These are phyloP conservation scores for Lepilemur septentrionalis DNA, from an alignment of 2,797 vertebrate species.

Conservation along the genomic window DNA sequence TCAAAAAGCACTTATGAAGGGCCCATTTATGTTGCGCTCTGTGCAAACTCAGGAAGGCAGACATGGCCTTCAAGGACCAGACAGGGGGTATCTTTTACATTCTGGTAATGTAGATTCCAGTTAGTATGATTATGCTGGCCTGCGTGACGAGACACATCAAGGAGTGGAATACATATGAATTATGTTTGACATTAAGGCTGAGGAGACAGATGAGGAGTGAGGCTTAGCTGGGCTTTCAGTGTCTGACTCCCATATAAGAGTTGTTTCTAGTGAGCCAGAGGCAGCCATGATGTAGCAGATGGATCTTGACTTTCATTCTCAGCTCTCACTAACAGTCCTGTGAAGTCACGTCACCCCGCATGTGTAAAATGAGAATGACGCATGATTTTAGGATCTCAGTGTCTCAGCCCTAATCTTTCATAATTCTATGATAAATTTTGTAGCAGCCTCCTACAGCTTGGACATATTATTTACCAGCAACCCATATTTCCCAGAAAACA, in stretches of 20 bases:
- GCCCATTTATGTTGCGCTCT: neutral
- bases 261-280: neutral
- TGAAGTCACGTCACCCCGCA: neutral
- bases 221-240: neutral
- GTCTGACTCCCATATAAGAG: neutral
- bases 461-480: conserved; percentile 2
- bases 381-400: neutral
- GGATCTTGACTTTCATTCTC: neutral
- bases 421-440: neutral
- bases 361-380: neutral
- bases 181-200: neutral
- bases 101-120: neutral
- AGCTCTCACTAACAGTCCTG: neutral
- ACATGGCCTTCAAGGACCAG: neutral
- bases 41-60: neutral
- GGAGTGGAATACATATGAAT: neutral
- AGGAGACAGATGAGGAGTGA: neutral
- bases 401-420: neutral
- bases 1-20: conserved; percentile 63
- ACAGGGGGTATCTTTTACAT: neutral
- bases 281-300: neutral
- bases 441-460: neutral
- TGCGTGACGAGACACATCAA: neutral
- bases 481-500: conserved; percentile 47
- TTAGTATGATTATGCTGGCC: neutral